Evolutionary conservation across 2,113 vertebrate species (phyloP), one percentile per base, ranked within the genome.

Genomic region (Eudyptes chrysolophus): DNA sequence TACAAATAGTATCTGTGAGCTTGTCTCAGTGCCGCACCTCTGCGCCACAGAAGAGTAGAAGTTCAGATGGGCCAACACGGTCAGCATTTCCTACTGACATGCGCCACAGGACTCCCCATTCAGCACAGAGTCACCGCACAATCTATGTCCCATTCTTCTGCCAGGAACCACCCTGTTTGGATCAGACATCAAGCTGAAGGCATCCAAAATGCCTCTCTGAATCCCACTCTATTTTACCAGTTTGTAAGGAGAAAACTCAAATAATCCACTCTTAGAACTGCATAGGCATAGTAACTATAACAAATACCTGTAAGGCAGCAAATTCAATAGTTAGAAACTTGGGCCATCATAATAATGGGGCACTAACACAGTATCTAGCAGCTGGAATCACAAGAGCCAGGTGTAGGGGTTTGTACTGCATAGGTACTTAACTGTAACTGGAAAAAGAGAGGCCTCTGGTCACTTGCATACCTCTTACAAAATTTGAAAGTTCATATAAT

Each of bases 61-160:
- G 13, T 36, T 90, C 86, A 86, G 66, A 40, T 10, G n/a, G 27
- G 10, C 16, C 4, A 0, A 32, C 48, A 69, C 0, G 2, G 27
- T 27, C 5, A 3, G 27, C 7, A 66, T 80, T 92, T 66, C 62
- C 49, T 66, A 51, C 21, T 16, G 34, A 16, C 5, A 9, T 30
- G 27, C 22, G 18, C 7, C 76, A 65, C 58, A 48, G 1, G 15
- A 20, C 20, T 46, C 27, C 18, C 24, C 40, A 30, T 27, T 85
- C 66, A 85, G 55, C 60, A 60, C 10, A 21, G 8, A 62, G 13
- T 30, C 52, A 76, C 32, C 52, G 61, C 25, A 85, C 48, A 70
- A 20, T 11, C 57, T 16, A 6, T 1, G 2, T 9, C 7, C 46
- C 5, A 6, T 58, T 80, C 48, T 62, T 54, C 60, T 78, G 22